These are phyloP conservation scores for Pygmarrhopalites habei DNA, from an alignment of 1,140 invertebrate genomes.

Conservation along the genomic window DNA sequence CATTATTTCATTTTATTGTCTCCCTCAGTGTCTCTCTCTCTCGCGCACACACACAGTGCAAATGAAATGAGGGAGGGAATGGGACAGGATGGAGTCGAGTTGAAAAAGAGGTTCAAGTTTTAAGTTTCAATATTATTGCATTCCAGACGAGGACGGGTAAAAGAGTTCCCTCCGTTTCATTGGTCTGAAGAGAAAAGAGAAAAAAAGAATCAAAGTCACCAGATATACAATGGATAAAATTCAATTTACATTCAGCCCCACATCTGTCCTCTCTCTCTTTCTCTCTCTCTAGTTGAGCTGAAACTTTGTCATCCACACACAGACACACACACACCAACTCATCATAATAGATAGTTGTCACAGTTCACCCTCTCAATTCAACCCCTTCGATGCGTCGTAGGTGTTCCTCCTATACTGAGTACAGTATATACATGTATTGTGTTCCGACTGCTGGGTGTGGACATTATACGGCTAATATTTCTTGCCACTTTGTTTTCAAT, in stretches of 20 bases:
- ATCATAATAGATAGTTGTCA: background rate
- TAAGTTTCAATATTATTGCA: constrained; percentile 22
- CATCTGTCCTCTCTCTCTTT: constrained; percentile 4
- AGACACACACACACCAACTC: background rate
- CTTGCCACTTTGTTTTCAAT: constrained; percentile 4
- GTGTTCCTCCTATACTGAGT: background rate
- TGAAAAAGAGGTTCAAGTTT: constrained; percentile 1
- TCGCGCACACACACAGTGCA: too few relatives aligned
- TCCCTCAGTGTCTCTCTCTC: too few relatives aligned
- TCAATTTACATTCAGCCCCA: constrained; percentile 9
- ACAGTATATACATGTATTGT: background rate
- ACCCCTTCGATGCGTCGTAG: background rate
- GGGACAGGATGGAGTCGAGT: too few relatives aligned
- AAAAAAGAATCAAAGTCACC: constrained; percentile 11
- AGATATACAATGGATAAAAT: constrained; percentile 14
- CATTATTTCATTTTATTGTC: too few relatives aligned
- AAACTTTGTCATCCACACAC: background rate
- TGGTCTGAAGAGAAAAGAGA: background rate
- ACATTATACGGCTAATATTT: too few relatives aligned
- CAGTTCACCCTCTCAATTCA: constrained; percentile 4
- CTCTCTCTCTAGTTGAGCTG: background rate
- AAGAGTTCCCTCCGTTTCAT: too few relatives aligned
- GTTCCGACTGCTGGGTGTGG: too few relatives aligned
- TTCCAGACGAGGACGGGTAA: background rate
- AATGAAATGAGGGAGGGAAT: too few relatives aligned